Evolutionary conservation across 2,888 invertebrate genomes (phyloP).

Genomic region (Gonocerus acuteangulatus): DNA sequence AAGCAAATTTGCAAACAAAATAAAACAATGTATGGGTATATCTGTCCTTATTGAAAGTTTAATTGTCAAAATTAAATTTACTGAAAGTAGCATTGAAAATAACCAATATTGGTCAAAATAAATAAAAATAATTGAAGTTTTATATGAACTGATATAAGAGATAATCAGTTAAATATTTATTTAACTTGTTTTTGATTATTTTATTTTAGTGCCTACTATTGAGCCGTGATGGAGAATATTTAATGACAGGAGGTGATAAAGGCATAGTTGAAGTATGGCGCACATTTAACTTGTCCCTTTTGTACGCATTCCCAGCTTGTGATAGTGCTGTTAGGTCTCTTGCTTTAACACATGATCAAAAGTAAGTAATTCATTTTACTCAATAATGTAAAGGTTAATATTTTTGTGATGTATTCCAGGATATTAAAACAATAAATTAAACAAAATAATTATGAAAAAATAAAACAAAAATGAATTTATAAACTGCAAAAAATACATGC

Average conservation of each 20-base stretch:
- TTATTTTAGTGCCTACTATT: constrained; percentile 70
- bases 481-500: no score
- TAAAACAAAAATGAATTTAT: constrained; percentile 9
- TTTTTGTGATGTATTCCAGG: not conserved
- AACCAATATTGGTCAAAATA: no score
- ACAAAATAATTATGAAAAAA: not conserved
- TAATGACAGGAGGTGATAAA: constrained; percentile 94
- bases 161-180: no score
- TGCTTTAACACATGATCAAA: constrained; percentile 96
- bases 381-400: not conserved
- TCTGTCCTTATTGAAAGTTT: no score
- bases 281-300: constrained; percentile 89
- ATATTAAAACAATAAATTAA: not conserved
- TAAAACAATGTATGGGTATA: no score
- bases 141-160: no score
- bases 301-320: constrained; percentile 96
- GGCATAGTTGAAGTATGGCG: constrained; percentile 98
- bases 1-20: no score
- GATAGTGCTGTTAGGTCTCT: constrained; percentile 90
- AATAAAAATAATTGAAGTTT: no score
- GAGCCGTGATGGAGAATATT: constrained; percentile 96
- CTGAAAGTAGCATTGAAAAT: no score
- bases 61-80: no score
- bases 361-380: constrained; percentile 68
- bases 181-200: no score